Conservation (phyloP, 2,797 vertebrate species). For the Scolopax bukidnonensis region DNA sequence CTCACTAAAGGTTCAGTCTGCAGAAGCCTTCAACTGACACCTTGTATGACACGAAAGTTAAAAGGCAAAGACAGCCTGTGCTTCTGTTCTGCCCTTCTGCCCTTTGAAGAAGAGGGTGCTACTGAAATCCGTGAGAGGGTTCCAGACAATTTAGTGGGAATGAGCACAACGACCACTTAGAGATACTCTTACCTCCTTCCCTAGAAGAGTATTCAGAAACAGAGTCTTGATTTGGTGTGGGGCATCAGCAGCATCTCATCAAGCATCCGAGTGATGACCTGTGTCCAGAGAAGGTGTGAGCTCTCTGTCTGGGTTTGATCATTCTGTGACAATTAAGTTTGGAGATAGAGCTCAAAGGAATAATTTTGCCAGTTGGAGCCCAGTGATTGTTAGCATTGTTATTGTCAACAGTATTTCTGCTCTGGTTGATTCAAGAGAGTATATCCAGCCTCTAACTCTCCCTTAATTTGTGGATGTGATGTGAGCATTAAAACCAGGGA, state of each 20-base stretch:
- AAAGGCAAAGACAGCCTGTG: not conserved
- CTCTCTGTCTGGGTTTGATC: not conserved
- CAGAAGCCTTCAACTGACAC: not conserved
- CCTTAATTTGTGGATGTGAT: not conserved
- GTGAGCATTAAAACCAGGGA: not conserved
- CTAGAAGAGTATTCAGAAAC: not conserved
- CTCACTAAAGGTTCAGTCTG: not conserved
- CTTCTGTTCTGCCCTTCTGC: not conserved
- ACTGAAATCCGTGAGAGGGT: not conserved
- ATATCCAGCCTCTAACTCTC: not conserved
- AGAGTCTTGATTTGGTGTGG: not conserved
- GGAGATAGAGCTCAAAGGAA: not conserved
- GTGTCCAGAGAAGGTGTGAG: not conserved
- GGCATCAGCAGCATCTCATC: not conserved
- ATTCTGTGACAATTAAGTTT: not conserved
- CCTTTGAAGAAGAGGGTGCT: not conserved
- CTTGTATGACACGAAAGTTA: not conserved
- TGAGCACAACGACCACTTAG: not conserved
- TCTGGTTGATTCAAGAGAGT: not conserved
- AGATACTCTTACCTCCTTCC: not conserved
- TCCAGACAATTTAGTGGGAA: not conserved
- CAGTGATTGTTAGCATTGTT: not conserved
- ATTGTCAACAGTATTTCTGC: not conserved
- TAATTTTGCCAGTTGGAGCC: not conserved
- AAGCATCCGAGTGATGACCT: not conserved